Evolutionary conservation across 1,140 invertebrate species (phyloP), one percentile per base, ranked within the genome.

Genomic region (Pinna nobilis): DNA sequence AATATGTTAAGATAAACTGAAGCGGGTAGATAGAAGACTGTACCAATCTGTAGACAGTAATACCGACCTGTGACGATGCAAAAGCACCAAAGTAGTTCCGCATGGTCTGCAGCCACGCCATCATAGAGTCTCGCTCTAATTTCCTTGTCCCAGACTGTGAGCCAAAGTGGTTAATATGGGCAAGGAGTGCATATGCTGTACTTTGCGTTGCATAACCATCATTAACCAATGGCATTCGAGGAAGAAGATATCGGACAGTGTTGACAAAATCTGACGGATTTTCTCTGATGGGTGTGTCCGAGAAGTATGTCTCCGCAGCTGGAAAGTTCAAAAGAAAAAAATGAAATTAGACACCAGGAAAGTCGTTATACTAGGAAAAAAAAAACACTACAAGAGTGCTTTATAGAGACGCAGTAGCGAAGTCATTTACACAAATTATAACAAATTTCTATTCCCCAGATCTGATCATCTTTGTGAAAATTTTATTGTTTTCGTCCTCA

Each of bases 61-160:
- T n/a, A n/a, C n/a, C n/a, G n/a, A 84, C 93, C 89, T 97, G 95
- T 4, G 97, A 97, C 0, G 96, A 97, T 0, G 96, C 95, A 96
- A 97, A 98, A 0, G 96, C 97, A 41, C 95, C 95, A 82, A 98
- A 94, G n/a, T 94, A 94, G 0, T 98, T 90, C 57, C 97, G 91
- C 85, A 98, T 97, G 0, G 94, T 92, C 87, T 97, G 97, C 6
- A 99, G 89, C 97, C 97, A 99, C 82, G 94, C 93, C 28, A 98
- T 96, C 83, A 98, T 97, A 18, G 82, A 79, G 55, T 86, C 82
- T n/a, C 85, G 49, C 50, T 85, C 75, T 15, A 57, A 33, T 57
- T 82, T 83, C 1, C 30, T 13, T 7, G 39, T 49, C 11, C 67
- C 50, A 28, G 47, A 20, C 20, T 75, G 47, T 23, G 44, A 59